Evolutionary conservation across 2,888 invertebrate genomes (phyloP).

Genomic region (Pyrgus malvae): DNA sequence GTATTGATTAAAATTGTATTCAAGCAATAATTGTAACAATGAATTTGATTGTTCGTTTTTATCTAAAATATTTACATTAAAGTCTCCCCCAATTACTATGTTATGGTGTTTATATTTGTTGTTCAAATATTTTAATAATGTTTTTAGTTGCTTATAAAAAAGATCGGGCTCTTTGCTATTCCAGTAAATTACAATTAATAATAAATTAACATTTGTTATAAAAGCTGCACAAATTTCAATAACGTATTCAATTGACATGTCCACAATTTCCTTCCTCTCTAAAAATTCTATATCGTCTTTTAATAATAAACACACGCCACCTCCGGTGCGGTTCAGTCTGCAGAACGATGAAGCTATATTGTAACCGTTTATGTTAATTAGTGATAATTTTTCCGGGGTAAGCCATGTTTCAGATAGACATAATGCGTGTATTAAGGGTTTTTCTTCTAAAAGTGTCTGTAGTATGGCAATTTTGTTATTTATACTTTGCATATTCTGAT

Average conservation of each 20-base stretch:
- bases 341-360: conserved; percentile 19
- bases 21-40: conserved; percentile 2
- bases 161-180: conserved; percentile 25
- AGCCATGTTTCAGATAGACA: no score
- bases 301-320: conserved; percentile 31
- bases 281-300: conserved; percentile 22
- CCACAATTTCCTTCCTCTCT: conserved; percentile 24
- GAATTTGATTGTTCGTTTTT: conserved; percentile 3
- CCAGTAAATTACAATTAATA: conserved; percentile 34
- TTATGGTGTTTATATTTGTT: conserved; percentile 24
- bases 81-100: conserved; percentile 29
- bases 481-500: no score
- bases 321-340: conserved; percentile 24
- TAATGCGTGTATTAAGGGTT: no score
- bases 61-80: conserved; percentile 25
- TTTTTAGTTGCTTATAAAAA: conserved; percentile 26
- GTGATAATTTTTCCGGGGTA: conserved; percentile 12
- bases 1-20: conserved; percentile 30
- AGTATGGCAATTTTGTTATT: no score
- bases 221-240: conserved; percentile 32
- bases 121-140: conserved; percentile 16
- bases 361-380: conserved; percentile 23
- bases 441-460: no score
- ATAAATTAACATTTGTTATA: conserved; percentile 19
- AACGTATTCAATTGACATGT: conserved; percentile 30